Percentiles rank a stretch among this genome's conserved stretches.
These are phyloP conservation scores for Stenotaenia linearis DNA, from an alignment of 2,888 invertebrate species.

Conservation along the genomic window DNA sequence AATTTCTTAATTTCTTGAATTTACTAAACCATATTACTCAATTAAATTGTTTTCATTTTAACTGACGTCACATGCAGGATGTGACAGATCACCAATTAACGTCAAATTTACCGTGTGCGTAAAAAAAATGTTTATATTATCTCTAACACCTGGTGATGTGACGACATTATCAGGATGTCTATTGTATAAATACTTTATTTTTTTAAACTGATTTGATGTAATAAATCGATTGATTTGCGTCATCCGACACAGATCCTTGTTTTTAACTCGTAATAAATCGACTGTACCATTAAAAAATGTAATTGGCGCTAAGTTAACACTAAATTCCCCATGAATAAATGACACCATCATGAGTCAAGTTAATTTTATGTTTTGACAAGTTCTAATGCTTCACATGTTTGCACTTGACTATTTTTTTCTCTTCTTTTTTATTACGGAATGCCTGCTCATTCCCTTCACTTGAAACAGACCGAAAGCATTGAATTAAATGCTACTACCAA, in stretches of 20 bases:
- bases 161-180: neutral
- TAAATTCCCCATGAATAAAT: slow-evolving; percentile 1
- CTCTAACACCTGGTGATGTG: neutral
- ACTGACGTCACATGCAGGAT: neutral
- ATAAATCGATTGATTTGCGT: no score
- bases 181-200: no score
- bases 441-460: neutral
- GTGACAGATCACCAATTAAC: neutral
- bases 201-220: no score
- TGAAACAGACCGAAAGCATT: neutral
- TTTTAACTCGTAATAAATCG: neutral
- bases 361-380: slow-evolving; percentile 7
- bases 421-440: neutral
- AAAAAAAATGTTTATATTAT: no score
- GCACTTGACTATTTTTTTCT: neutral
- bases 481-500: slow-evolving; percentile 7
- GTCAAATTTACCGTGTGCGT: neutral
- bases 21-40: no score
- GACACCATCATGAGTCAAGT: neutral
- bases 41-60: no score
- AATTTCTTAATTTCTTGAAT: neutral
- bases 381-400: slow-evolving; percentile 19
- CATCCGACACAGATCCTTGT: neutral
- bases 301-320: neutral
- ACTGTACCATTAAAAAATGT: neutral